Conservation (phyloP, 2,888 invertebrate genomes). For the Mesorhabditis belari region DNA sequence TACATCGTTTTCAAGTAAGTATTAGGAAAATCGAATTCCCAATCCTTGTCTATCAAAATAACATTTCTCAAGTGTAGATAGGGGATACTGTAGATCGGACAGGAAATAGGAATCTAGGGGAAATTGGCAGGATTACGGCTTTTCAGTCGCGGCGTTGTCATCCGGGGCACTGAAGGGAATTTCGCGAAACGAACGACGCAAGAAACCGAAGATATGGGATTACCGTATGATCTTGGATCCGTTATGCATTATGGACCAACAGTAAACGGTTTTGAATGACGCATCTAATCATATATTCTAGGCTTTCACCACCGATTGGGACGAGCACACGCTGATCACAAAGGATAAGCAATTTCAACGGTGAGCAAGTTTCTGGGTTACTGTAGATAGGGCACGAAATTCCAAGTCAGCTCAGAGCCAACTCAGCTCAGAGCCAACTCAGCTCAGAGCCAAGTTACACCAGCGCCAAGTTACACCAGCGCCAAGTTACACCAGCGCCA, state of each 20-base stretch:
- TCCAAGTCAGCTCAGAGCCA: too few relatives aligned
- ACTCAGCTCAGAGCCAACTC: too few relatives aligned
- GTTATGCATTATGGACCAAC: slow-evolving; percentile 47
- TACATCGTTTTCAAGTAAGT: slow-evolving; percentile 30
- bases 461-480: too few relatives aligned
- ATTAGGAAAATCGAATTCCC: background rate
- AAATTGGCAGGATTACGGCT: too few relatives aligned
- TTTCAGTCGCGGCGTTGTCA: slow-evolving; percentile 14
- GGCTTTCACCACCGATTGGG: slow-evolving; percentile 48
- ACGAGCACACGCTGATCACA: slow-evolving; percentile 9
- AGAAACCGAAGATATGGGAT: slow-evolving; percentile 45
- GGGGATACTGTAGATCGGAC: too few relatives aligned
- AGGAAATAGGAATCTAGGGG: too few relatives aligned
- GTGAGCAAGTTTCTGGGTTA: too few relatives aligned
- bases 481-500: too few relatives aligned
- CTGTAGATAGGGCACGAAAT: too few relatives aligned
- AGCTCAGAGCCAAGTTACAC: too few relatives aligned
- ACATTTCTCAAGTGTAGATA: too few relatives aligned
- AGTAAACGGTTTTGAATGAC: slow-evolving; percentile 7
- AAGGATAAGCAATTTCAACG: slow-evolving; percentile 1
- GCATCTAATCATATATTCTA: slow-evolving; percentile 1
- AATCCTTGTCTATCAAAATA: background rate
- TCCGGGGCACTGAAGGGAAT: slow-evolving; percentile 45
- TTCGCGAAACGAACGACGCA: slow-evolving; percentile 38
- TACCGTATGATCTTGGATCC: slow-evolving; percentile 45